Evolutionary conservation across 2,113 vertebrate species (phyloP).

Genomic region (Chrysemys picta): DNA sequence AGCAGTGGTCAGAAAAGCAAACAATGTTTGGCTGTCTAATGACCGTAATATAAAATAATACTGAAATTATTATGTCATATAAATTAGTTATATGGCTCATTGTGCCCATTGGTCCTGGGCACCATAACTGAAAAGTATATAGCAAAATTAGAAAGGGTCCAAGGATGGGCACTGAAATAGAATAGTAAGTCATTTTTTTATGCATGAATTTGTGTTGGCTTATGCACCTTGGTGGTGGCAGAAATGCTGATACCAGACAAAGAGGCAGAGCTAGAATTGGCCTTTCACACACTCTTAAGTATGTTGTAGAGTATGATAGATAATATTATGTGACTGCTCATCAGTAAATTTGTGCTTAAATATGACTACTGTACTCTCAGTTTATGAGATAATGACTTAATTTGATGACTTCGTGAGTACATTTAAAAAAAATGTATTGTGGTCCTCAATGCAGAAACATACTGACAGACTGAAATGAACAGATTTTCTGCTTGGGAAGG

Average conservation of each 20-base stretch:
- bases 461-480: neutral
- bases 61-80: neutral
- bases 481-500: neutral
- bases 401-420: neutral
- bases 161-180: neutral
- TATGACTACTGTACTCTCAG: neutral
- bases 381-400: neutral
- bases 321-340: fast-evolving
- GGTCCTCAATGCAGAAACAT: neutral
- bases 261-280: neutral
- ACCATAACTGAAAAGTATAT: neutral
- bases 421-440: neutral
- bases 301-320: neutral
- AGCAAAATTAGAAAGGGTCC: neutral
- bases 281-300: neutral
- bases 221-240: neutral
- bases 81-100: neutral
- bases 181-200: neutral
- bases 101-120: neutral
- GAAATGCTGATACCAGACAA: neutral
- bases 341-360: neutral
- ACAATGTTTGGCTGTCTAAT: neutral
- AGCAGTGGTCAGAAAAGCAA: neutral
- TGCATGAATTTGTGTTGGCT: neutral
- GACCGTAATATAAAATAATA: neutral